Percentiles rank a stretch among this genome's conserved stretches.
phyloP scores from a whole-genome alignment of 2,888 invertebrate species.

The Harpalus rubripes region DNA sequence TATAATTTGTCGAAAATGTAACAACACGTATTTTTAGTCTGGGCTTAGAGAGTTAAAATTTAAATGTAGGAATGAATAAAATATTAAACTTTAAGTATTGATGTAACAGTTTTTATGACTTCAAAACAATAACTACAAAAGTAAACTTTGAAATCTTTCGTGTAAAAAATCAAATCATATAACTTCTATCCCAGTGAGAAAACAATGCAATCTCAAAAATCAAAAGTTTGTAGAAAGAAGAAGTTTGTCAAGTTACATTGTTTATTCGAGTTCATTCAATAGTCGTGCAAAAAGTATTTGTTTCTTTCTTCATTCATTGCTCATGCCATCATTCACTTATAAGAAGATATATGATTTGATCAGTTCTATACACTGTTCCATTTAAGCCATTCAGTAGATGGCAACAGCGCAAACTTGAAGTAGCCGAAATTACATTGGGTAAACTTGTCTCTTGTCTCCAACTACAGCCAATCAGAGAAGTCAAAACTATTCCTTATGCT shows the following conservation, averaged over 20 bases:
- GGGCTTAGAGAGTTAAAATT: no score
- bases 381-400: no score
- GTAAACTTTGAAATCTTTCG: constrained; percentile 2
- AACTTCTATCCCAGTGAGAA: constrained; percentile 53
- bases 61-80: neutral
- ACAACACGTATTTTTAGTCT: no score
- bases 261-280: neutral
- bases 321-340: neutral
- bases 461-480: no score
- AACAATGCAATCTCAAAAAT: constrained; percentile 25
- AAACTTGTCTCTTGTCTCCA: no score
- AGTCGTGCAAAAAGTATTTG: constrained; percentile 9
- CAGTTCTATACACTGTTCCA: no score
- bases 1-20: no score
- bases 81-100: no score
- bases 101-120: neutral
- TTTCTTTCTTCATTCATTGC: neutral
- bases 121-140: neutral
- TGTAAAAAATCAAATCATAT: constrained; percentile 42
- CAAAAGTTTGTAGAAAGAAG: neutral
- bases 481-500: no score
- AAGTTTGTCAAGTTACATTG: neutral
- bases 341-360: constrained; percentile 47
- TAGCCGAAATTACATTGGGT: no score
- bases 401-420: no score